Evolutionary conservation across 53 echinoderm and acorn worm species (phyloP).

Genomic region (Crossaster papposus): DNA sequence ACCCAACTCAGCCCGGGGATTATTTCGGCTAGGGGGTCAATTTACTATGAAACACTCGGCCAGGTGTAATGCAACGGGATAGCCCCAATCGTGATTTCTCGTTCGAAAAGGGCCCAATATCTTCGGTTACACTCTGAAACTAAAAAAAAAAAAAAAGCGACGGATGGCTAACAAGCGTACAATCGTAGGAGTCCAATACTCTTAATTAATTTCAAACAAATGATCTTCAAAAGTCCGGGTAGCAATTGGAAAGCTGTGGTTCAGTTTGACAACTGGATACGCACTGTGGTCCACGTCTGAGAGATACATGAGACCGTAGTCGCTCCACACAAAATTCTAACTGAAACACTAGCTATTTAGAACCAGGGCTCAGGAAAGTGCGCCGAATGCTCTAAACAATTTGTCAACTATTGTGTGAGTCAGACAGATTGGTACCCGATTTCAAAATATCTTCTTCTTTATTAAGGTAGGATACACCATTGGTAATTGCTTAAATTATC

Average conservation of each 20-base stretch:
- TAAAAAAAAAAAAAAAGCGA: not conserved
- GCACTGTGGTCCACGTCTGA: not conserved
- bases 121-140: constrained; percentile 40
- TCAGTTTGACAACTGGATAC: constrained; percentile 19
- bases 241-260: constrained; percentile 7
- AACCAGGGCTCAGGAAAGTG: not conserved
- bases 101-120: constrained; percentile 27
- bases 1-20: constrained; percentile 51
- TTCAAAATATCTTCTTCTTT: no score
- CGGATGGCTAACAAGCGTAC: constrained; percentile 31
- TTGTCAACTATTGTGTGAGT: no score
- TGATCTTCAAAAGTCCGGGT: constrained; percentile 24
- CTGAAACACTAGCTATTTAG: not conserved
- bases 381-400: no score
- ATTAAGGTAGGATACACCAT: no score
- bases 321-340: not conserved
- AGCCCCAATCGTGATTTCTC: constrained; percentile 31
- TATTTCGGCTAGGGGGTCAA: constrained; percentile 37
- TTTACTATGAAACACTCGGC: constrained; percentile 57
- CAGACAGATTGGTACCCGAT: no score
- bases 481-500: no score
- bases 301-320: constrained; percentile 15
- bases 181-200: constrained; percentile 15
- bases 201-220: constrained; percentile 46
- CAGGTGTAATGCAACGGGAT: constrained; percentile 54